Evolutionary conservation across 1,140 invertebrate species (phyloP).

Genomic region (Carposina sasakii): DNA sequence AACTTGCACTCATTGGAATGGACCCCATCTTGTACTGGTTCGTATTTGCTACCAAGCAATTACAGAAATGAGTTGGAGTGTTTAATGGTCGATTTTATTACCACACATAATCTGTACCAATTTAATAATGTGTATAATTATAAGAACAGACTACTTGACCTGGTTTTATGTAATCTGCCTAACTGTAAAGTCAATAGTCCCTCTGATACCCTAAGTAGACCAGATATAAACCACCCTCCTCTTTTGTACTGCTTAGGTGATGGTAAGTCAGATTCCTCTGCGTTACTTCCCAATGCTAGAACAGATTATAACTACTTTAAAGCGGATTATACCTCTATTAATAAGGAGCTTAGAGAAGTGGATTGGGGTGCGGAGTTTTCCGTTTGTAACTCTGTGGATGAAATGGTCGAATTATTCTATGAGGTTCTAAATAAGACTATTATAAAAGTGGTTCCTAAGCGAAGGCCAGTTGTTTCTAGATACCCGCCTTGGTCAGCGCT

Average conservation of each 20-base stretch:
- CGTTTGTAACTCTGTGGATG: neutral
- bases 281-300: no score
- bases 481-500: neutral
- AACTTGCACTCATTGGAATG: conserved; percentile 11
- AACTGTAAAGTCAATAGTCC: neutral
- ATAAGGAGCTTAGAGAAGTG: neutral
- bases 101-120: neutral
- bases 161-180: neutral
- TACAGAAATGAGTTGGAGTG: neutral
- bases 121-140: neutral
- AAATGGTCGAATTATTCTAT: neutral
- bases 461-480: neutral
- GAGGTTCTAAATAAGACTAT: neutral
- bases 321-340: neutral
- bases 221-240: neutral
- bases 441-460: neutral
- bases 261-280: no score
- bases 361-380: neutral
- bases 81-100: neutral
- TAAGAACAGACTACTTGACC: neutral
- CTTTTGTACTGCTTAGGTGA: no score
- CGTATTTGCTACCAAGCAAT: neutral
- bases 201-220: neutral
- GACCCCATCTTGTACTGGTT: neutral
- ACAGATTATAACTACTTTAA: neutral